Conservation (phyloP, 1,140 invertebrate genomes). For the Lineus longissimus region DNA sequence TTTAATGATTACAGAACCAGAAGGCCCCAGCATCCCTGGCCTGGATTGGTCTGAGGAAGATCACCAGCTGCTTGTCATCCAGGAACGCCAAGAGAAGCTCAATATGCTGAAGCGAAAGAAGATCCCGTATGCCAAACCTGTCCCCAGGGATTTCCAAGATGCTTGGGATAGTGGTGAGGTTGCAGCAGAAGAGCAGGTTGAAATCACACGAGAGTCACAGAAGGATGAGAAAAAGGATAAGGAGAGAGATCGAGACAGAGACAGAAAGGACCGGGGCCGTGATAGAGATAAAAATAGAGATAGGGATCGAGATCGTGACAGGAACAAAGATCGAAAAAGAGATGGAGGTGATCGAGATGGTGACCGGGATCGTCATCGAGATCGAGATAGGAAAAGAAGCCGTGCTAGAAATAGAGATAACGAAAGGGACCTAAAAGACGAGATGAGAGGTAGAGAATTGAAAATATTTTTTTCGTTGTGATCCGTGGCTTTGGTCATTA, state of each 20-base stretch:
- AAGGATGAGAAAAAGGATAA: slow-evolving; percentile 14
- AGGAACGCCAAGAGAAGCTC: slow-evolving; percentile 64
- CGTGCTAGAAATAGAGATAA: slow-evolving; percentile 14
- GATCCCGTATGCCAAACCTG: slow-evolving; percentile 87
- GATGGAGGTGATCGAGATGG: slow-evolving; percentile 12
- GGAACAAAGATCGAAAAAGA: slow-evolving; percentile 3
- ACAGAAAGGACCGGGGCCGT: not conserved
- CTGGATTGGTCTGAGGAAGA: slow-evolving; percentile 66
- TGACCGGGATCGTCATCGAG: slow-evolving; percentile 20
- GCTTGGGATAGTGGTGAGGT: slow-evolving; percentile 81
- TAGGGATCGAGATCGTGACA: slow-evolving; percentile 2
- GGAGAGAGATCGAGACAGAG: slow-evolving; percentile 3
- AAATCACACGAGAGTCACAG: slow-evolving; percentile 7
- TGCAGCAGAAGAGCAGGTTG: slow-evolving; percentile 8
- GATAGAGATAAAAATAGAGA: not conserved
- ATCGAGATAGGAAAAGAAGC: slow-evolving; percentile 24
- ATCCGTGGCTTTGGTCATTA: no score
- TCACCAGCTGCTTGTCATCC: slow-evolving; percentile 56
- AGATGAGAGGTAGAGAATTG: slow-evolving; percentile 10
- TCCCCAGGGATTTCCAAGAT: slow-evolving; percentile 91
- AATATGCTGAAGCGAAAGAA: slow-evolving; percentile 57
- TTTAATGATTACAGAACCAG: not conserved
- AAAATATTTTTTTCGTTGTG: no score
- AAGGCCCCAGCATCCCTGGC: slow-evolving; percentile 68
- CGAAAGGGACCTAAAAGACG: not conserved